Evolutionary conservation across 2,113 vertebrate species (phyloP).

Genomic region (Aptenodytes forsteri): DNA sequence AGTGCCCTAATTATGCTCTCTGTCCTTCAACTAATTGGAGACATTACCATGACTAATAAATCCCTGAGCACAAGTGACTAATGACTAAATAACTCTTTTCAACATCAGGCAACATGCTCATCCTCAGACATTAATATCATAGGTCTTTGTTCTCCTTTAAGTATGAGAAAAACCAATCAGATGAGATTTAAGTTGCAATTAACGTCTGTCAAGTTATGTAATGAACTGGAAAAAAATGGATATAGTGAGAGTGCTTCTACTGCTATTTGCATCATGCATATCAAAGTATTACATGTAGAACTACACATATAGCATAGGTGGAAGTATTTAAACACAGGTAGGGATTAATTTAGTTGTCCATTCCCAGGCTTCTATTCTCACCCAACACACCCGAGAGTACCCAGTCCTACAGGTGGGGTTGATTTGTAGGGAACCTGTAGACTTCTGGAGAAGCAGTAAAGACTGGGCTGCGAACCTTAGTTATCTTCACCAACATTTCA

Average conservation of each 20-base stretch:
- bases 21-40: constrained; percentile 39
- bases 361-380: background rate
- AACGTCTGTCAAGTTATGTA: background rate
- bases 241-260: background rate
- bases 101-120: background rate
- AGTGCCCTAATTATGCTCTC: background rate
- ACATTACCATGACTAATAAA: constrained; percentile 48
- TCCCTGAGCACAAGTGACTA: background rate
- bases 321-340: background rate
- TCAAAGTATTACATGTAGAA: background rate
- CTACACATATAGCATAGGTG: accelerated
- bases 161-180: background rate
- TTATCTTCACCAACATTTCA: background rate
- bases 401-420: background rate
- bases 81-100: constrained; percentile 3
- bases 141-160: constrained; percentile 11
- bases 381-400: background rate
- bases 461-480: background rate
- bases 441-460: background rate
- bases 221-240: background rate
- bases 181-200: background rate
- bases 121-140: background rate
- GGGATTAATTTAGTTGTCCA: background rate
- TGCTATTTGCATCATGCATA: background rate
- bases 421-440: background rate